Conservation (phyloP, 2,797 vertebrate genomes). For the Aldrovandia affinis region DNA sequence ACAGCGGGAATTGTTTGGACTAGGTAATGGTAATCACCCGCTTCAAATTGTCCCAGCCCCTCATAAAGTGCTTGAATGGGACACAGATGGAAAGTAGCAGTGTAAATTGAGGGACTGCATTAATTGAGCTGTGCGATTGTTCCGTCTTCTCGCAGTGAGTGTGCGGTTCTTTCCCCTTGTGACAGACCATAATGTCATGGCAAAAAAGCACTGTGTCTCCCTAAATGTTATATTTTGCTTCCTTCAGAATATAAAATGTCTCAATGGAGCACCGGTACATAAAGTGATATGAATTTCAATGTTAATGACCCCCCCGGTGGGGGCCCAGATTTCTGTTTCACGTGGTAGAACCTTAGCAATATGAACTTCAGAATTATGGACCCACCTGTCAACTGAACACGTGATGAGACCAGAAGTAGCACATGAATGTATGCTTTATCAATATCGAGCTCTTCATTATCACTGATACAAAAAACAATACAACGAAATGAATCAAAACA, state of each 20-base stretch:
- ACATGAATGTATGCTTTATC: too few species aligned
- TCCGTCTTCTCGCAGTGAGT: slow-evolving; percentile 28
- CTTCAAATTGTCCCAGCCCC: background rate
- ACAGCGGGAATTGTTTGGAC: background rate
- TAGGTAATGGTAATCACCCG: background rate
- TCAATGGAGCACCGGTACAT: background rate
- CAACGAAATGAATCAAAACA: too few species aligned
- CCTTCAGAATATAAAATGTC: slow-evolving; percentile 14
- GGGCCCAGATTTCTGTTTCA: background rate
- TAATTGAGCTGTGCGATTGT: slow-evolving; percentile 43
- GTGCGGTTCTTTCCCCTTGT: background rate
- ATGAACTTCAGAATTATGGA: too few species aligned
- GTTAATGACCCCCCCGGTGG: background rate
- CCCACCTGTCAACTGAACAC: too few species aligned
- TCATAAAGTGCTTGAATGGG: slow-evolving; percentile 12
- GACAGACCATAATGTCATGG: background rate
- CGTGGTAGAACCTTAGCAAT: too few species aligned
- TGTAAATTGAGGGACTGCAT: slow-evolving; percentile 58
- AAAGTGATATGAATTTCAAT: slow-evolving; percentile 1
- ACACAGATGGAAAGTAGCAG: slow-evolving; percentile 4
- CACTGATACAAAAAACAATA: too few species aligned
- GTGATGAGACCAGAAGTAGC: too few species aligned
- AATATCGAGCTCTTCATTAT: too few species aligned
- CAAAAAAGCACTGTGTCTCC: background rate
- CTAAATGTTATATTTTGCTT: slow-evolving; percentile 10